These are phyloP conservation scores for Piaya cayana DNA, from an alignment of 2,113 vertebrate genomes.

Conservation along the genomic window DNA sequence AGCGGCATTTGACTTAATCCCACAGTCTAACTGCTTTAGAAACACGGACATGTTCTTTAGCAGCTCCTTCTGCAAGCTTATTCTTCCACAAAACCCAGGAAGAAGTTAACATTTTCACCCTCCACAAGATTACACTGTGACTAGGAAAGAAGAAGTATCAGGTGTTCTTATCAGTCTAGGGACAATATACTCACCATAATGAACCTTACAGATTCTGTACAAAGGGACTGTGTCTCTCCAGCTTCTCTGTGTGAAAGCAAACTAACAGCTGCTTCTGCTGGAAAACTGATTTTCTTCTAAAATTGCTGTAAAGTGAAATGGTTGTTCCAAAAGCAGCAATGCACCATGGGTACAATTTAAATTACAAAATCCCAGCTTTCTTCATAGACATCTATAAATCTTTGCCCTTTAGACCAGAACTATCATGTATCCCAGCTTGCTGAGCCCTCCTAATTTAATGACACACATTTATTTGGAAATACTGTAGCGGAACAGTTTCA, in stretches of 20 bases:
- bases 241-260: not conserved
- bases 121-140: not conserved
- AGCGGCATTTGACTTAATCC: not conserved
- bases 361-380: not conserved
- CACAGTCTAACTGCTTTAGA: not conserved
- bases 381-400: not conserved
- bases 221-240: not conserved
- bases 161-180: not conserved
- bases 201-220: not conserved
- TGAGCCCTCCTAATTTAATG: not conserved
- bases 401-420: slow-evolving; percentile 3
- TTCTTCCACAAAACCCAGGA: not conserved
- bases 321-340: not conserved
- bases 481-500: slow-evolving; percentile 5
- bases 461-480: slow-evolving; percentile 13
- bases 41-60: not conserved
- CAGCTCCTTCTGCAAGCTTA: not conserved
- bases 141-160: not conserved
- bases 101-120: not conserved
- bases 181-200: not conserved
- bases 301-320: not conserved
- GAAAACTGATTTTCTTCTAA: not conserved
- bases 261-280: not conserved
- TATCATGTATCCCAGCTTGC: not conserved
- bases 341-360: not conserved